A percentile compares a stretch with the other conserved stretches of the same genome.
Evolutionary conservation across 1,140 invertebrate genomes (phyloP).

Genomic region (Drosophila melanica): DNA sequence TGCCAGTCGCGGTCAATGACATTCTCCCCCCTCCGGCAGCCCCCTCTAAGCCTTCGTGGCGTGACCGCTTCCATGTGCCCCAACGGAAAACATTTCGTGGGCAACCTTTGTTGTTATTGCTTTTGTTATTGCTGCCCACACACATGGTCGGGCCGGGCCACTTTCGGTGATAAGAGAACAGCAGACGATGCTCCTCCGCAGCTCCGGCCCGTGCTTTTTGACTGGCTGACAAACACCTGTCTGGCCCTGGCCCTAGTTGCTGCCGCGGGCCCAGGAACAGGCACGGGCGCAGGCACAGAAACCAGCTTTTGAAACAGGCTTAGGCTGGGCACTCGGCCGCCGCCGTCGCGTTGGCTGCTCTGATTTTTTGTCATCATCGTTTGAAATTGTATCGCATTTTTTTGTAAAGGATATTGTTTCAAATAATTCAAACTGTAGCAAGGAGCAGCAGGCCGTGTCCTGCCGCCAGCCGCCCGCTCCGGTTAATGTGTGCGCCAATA

Average conservation of each 20-base stretch:
- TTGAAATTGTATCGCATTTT: conserved; percentile 82
- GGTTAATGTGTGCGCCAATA: conserved; percentile 73
- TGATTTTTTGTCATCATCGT: conserved; percentile 75
- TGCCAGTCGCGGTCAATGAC: conserved; percentile 63
- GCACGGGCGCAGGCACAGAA: neutral
- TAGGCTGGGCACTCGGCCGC: neutral
- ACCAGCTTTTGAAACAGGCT: too few relatives aligned
- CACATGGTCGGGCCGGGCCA: conserved; percentile 33
- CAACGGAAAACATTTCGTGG: conserved; percentile 31
- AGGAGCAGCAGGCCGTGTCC: conserved; percentile 28
- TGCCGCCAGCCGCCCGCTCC: neutral
- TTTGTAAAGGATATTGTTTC: conserved; percentile 83
- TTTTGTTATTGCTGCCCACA: conserved; percentile 57
- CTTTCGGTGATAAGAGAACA: conserved; percentile 68
- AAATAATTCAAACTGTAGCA: conserved; percentile 79
- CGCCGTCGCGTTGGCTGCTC: conserved; percentile 20
- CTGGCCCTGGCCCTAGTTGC: conserved; percentile 50
- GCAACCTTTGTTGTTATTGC: conserved; percentile 49
- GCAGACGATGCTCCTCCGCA: conserved; percentile 45
- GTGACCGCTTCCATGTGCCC: neutral
- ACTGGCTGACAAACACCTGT: conserved; percentile 73
- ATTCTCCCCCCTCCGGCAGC: conserved; percentile 16
- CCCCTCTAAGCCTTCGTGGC: too few relatives aligned
- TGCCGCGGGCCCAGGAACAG: conserved; percentile 10
- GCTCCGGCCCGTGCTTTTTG: conserved; percentile 10